These are phyloP conservation scores for Chrysomallon squamiferum DNA, from an alignment of 1,140 invertebrate genomes.

Conservation along the genomic window DNA sequence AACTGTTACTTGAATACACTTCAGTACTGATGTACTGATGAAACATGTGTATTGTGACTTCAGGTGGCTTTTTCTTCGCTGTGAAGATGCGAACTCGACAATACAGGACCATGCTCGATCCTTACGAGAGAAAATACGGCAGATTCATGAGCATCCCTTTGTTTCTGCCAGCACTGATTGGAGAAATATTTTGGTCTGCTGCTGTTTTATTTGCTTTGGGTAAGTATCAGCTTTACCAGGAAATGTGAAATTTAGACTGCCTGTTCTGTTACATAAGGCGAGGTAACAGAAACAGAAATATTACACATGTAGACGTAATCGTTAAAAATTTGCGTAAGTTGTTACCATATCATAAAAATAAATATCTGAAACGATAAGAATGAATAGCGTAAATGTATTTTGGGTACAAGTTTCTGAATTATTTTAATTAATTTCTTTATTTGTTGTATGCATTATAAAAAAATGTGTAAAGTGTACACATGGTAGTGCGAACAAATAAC, in stretches of 20 bases:
- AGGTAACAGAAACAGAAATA: too few relatives aligned
- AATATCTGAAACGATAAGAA: neutral
- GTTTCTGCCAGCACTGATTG: constrained; percentile 93
- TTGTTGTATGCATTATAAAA: too few relatives aligned
- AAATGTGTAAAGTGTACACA: too few relatives aligned
- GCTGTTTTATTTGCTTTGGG: constrained; percentile 92
- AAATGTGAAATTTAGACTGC: too few relatives aligned
- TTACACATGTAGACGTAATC: neutral
- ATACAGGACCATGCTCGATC: constrained; percentile 98
- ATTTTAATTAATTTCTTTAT: too few relatives aligned
- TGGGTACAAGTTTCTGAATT: too few relatives aligned
- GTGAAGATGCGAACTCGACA: constrained; percentile 95
- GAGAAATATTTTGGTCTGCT: constrained; percentile 96
- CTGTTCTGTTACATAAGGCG: too few relatives aligned
- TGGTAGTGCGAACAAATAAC: too few relatives aligned
- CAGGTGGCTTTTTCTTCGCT: constrained; percentile 95
- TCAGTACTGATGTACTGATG: too few relatives aligned
- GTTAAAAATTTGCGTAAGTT: neutral
- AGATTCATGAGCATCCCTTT: constrained; percentile 95
- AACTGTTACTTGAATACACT: too few relatives aligned
- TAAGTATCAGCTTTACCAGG: constrained; percentile 52
- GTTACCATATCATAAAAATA: neutral
- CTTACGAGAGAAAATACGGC: constrained; percentile 89
- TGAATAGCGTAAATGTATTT: too few relatives aligned
- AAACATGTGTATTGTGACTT: too few relatives aligned